Conservation (phyloP, 2,888 invertebrate genomes). For the Drosophila borborema region DNA sequence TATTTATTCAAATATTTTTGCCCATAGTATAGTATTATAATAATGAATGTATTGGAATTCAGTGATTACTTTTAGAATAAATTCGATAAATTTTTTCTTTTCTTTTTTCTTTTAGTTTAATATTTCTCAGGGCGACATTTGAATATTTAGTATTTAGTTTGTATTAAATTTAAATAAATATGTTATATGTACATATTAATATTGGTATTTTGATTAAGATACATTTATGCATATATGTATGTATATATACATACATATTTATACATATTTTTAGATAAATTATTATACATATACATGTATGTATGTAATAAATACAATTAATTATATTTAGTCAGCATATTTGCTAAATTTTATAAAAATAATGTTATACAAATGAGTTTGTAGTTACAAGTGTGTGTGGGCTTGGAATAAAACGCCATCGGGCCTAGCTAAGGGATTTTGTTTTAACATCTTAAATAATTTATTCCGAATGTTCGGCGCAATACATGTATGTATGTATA, state of each 20-base stretch:
- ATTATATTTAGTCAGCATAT: slow-evolving; percentile 58
- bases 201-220: slow-evolving; percentile 30
- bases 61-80: slow-evolving; percentile 62
- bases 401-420: slow-evolving; percentile 48
- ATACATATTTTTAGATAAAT: slow-evolving; percentile 19
- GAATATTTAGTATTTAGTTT: slow-evolving; percentile 17
- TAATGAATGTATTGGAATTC: slow-evolving; percentile 29
- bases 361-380: slow-evolving; percentile 47
- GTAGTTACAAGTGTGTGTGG: slow-evolving; percentile 30
- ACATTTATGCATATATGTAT: slow-evolving; percentile 34
- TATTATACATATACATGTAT: slow-evolving; percentile 12
- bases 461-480: slow-evolving; percentile 65
- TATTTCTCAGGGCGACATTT: slow-evolving; percentile 33
- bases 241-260: slow-evolving; percentile 30
- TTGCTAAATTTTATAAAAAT: slow-evolving; percentile 71
- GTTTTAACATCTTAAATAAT: slow-evolving; percentile 42
- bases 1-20: slow-evolving; percentile 4
- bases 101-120: slow-evolving; percentile 34
- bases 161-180: slow-evolving; percentile 43
- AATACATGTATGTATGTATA: slow-evolving; percentile 50
- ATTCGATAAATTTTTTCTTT: slow-evolving; percentile 53
- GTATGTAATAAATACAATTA: slow-evolving; percentile 44
- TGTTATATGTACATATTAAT: slow-evolving; percentile 30
- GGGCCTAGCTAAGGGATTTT: slow-evolving; percentile 42
- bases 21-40: slow-evolving; percentile 8